Base-by-base conservation (phyloP, 2,888 invertebrate genomes). In the Catocala sponsa region DNA sequence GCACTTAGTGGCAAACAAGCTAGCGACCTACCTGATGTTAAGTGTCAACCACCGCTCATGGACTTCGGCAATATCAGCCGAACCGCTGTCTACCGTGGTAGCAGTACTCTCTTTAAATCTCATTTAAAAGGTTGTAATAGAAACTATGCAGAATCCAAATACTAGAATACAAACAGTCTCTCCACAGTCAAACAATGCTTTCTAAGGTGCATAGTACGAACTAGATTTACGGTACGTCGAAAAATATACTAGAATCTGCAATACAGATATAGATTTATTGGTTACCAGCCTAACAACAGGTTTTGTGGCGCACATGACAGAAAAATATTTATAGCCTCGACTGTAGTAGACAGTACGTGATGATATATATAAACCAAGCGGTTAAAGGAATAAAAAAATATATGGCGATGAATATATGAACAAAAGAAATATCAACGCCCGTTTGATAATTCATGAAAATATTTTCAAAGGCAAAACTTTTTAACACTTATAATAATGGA, bases 241-340 rank as follows among this genome's bases (percentile, higher is more conserved):
- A 25, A 56, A 25, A 50, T 63, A 56, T 48, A 48, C 33, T 48
- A n/a, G n/a, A 32, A 48, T 11, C n/a, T 49, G 15, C 46, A 5
- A 46, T 59, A 25, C 25, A 56, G 63, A 63, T 63, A 53, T 59
- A 61, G 48, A 64, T 59, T 70, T 62, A 64, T 72, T 55, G 63
- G 60, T 47, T 52, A 55, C 52, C 54, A 58, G 25, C 33, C 35
- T 54, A 68, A 64, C 61, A 59, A 48, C 68, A 57, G 68, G 59
- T 53, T 71, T 42, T 25, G 55, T 55, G 64, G 56, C 56, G 53
- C 6, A 52, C 10, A 57, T 69, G 71, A 70, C 72, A 63, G 70
- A 44, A 55, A 60, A 73, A 57, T 69, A 72, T 73, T 73, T 72
- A 72, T 72, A 60, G 56, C 59, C 59, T 56, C 59, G 62, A 59